Conservation (phyloP, 2,888 invertebrate genomes). For the Gordius sp. region DNA sequence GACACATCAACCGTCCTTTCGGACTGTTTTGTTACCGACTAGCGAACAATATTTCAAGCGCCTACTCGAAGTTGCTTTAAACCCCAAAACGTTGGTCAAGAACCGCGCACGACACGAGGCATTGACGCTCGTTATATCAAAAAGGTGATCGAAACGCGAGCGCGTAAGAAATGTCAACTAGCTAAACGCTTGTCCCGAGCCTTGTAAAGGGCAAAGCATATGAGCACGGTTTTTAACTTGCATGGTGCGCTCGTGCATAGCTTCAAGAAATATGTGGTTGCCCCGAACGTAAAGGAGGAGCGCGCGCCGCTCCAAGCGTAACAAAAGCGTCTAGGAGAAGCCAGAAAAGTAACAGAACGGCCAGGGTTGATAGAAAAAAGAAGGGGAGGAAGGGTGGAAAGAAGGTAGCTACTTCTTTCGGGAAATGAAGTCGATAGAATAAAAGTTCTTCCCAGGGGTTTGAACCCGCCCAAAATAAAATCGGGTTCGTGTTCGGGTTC, state of each 20-base stretch:
- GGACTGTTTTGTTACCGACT: slow-evolving; percentile 81
- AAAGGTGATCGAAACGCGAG: slow-evolving; percentile 87
- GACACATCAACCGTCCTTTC: slow-evolving; percentile 38
- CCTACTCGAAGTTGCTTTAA: slow-evolving; percentile 40
- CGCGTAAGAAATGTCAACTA: slow-evolving; percentile 72
- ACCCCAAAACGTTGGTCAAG: slow-evolving; percentile 33
- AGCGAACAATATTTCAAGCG: slow-evolving; percentile 61
- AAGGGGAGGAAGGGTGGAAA: too few species aligned
- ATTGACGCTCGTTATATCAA: slow-evolving; percentile 81
- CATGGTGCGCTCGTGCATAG: too few species aligned
- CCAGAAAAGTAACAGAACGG: slow-evolving; percentile 81
- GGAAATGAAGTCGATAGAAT: too few species aligned
- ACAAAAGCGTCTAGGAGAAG: slow-evolving; percentile 57
- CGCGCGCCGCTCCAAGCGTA: too few species aligned
- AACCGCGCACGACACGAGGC: slow-evolving; percentile 45
- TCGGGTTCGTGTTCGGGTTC: too few species aligned
- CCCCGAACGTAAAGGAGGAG: slow-evolving; percentile 29
- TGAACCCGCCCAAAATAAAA: too few species aligned
- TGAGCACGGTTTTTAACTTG: background rate
- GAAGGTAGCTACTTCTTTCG: too few species aligned
- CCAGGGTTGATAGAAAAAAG: too few species aligned
- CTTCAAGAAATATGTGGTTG: slow-evolving; percentile 35
- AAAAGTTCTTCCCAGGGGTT: too few species aligned
- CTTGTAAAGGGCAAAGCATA: background rate
- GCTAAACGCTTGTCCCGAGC: slow-evolving; percentile 19